Evolutionary conservation across 1,140 invertebrate species (phyloP), one percentile per base, ranked within the genome.

Genomic region (Periplaneta americana): DNA sequence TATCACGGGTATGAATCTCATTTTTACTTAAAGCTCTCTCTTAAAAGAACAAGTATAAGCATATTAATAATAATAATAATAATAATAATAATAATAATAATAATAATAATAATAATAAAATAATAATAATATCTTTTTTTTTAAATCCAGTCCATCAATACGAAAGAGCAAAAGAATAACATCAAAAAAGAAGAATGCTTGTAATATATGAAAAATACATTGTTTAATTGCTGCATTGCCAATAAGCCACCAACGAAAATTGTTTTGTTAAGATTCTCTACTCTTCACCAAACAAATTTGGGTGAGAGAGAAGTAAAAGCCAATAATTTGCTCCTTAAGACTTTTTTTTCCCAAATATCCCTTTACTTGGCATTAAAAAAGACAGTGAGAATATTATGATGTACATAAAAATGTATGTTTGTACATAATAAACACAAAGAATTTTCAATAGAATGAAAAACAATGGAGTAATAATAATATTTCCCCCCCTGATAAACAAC

Each of bases 321-420:
- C 13, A 80, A n/a, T 31, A 37, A 74, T 34, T 13, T 37, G 79
- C 79, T 74, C 39, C 48, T 32, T 74, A 80, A 66, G 22, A 28
- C 76, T 10, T n/a, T n/a, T n/a, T n/a, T n/a, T n/a, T 66, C 48
- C 48, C n/a, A 28, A n/a, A 66, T n/a, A 31, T 34, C 39, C 79
- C 79, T 35, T 79, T 31, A 57, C 37, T 39, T 57, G 79, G 79
- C 18, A 39, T 80, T n/a, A n/a, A 66, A 80, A 79, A 80, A 66
- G 48, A 81, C 81, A 78, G 75, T 81, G 81, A 81, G 75, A 81
- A 82, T n/a, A n/a, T 76, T 78, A 83, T 83, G 82, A 78, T 82
- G 80, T 83, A 82, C 82, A 84, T 84, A 84, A 82, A 82, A 83
- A 84, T 88, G 87, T 89, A 89, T 89, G 88, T 88, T 88, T 89